Conservation (phyloP, 2,113 vertebrate species). For the Clarias magur region DNA sequence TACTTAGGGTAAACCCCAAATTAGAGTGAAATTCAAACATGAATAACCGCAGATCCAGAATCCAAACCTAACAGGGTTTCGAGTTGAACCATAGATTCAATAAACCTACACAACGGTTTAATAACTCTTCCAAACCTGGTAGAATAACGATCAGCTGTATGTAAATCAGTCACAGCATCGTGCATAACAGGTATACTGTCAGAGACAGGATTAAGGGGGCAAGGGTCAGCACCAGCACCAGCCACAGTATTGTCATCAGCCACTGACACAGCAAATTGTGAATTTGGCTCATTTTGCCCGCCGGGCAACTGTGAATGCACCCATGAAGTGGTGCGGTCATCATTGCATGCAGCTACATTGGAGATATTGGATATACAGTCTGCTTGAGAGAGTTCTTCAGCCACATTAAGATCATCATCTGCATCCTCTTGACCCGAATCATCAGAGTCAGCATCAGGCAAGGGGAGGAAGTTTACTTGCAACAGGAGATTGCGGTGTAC, state of each 20-base stretch:
- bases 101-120: not conserved
- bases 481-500: constrained; percentile 31
- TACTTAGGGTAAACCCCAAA: too few species aligned
- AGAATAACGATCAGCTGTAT: too few species aligned
- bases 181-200: not conserved
- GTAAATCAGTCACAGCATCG: not conserved
- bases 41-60: too few species aligned
- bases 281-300: too few species aligned
- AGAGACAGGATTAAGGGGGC: not conserved
- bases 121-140: not conserved
- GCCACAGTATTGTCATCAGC: not conserved
- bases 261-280: too few species aligned
- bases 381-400: not conserved
- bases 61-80: not conserved
- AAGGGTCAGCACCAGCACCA: not conserved
- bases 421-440: not conserved
- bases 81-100: not conserved
- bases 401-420: too few species aligned
- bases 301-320: too few species aligned
- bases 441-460: not conserved
- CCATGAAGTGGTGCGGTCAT: too few species aligned
- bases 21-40: too few species aligned
- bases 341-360: not conserved
- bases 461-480: constrained; percentile 39
- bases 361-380: not conserved